Conservation (phyloP, 2,888 invertebrate genomes). For the Eilema caniola region DNA sequence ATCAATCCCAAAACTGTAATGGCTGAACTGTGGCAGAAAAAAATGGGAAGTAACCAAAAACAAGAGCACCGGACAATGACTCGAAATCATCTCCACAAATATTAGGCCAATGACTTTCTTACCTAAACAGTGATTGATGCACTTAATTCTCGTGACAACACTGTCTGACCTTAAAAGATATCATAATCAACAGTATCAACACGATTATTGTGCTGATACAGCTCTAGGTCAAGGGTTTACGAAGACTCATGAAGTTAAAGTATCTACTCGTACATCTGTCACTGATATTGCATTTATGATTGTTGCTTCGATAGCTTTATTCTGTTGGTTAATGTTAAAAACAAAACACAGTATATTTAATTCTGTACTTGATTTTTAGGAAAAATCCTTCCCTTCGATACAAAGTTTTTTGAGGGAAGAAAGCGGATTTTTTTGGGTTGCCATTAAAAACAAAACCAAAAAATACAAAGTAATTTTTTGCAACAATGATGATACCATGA, state of each 20-base stretch:
- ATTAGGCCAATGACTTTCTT: constrained; percentile 31
- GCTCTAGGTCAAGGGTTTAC: constrained; percentile 14
- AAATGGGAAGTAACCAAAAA: neutral
- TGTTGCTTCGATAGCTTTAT: too few relatives aligned
- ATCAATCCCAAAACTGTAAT: neutral
- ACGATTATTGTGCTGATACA: constrained; percentile 12
- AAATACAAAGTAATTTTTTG: too few relatives aligned
- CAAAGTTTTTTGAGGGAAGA: too few relatives aligned
- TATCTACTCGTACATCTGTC: neutral
- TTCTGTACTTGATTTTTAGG: too few relatives aligned
- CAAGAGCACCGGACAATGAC: constrained; percentile 1
- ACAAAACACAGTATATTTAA: too few relatives aligned
- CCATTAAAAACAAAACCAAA: too few relatives aligned
- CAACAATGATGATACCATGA: too few relatives aligned
- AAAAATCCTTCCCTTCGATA: too few relatives aligned
- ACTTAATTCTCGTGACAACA: constrained; percentile 24
- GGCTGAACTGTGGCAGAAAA: too few relatives aligned
- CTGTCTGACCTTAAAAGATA: constrained; percentile 25
- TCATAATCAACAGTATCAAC: constrained; percentile 12
- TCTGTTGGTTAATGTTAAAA: too few relatives aligned
- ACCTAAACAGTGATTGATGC: constrained; percentile 21
- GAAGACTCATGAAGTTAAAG: neutral
- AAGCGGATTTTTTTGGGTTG: too few relatives aligned
- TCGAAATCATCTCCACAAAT: neutral
- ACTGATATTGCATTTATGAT: neutral